Evolutionary conservation across 2,113 vertebrate genomes (phyloP), one percentile per base, ranked within the genome.

Genomic region (Octodon degus): DNA sequence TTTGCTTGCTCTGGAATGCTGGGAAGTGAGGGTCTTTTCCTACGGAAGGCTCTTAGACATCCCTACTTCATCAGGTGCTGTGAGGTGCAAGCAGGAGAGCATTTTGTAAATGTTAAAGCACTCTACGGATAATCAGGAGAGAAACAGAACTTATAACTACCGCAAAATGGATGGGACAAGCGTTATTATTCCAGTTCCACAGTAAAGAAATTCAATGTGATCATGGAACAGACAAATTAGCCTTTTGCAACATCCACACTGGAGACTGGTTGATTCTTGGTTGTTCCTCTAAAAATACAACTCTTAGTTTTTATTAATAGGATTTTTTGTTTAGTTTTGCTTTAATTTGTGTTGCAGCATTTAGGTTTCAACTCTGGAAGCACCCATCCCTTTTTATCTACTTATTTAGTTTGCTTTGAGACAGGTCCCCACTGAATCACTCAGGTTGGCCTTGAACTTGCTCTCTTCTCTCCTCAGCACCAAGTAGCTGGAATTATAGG

Each of bases 21-120:
- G 22, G 40, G 87, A 93, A 90, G 22, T 22, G 27, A 55, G 72
- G 34, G 22, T 90, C 37, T 30, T 93, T 25, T 67, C 85, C 77
- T 72, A 16, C 37, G 20, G 87, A 92, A 94, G 58, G 43, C 34
- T 85, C 74, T 76, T 13, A 76, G 76, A 60, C 50, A 47, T 37
- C 77, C 53, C 86, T 76, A 74, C 16, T 79, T 84, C 11, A 50
- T 86, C 1, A 34, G 16, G 25, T 86, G 86, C 74, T 94, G 60
- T 62, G 82, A 92, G 30, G n/a, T 47, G 92, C 43, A 70, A 90
- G 68, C 53, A 90, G 89, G 47, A 89, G 85, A 95, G 81, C 13
- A 88, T 8, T 65, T 24, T 67, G 40, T n/a, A 76, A 83, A 92
- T 74, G 20, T 79, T 91, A 92, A 91, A 95, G 86, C 80, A 70